A percentile compares a stretch with the other conserved stretches of the same genome.
These are phyloP conservation scores for Labeo rohita DNA, from an alignment of 2,113 vertebrate genomes.

Conservation along the genomic window DNA sequence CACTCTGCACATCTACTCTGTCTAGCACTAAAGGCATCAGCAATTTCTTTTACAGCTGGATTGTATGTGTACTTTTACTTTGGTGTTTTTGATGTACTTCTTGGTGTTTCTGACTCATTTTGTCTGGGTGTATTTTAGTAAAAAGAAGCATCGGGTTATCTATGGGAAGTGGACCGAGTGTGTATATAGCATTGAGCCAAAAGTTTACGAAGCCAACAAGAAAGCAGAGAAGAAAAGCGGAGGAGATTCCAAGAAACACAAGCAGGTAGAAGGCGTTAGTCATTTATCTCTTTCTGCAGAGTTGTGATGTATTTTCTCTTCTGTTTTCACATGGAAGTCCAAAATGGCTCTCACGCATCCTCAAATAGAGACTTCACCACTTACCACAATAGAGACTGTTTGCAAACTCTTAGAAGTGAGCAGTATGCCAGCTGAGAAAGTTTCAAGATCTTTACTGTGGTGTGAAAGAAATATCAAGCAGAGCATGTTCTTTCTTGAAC, in stretches of 20 bases:
- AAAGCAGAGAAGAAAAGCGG: slow-evolving; percentile 83
- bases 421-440: neutral
- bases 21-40: neutral
- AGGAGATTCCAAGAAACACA: slow-evolving; percentile 77
- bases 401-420: neutral
- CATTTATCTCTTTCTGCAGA: neutral
- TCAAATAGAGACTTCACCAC: neutral
- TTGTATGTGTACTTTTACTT: neutral
- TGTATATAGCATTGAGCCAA: slow-evolving; percentile 87
- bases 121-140: slow-evolving; percentile 73
- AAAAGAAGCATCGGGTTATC: slow-evolving; percentile 88
- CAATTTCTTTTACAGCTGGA: neutral
- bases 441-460: neutral
- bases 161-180: slow-evolving; percentile 99
- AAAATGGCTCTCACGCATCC: neutral
- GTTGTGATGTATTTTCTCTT: neutral
- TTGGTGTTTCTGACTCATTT: slow-evolving; percentile 7
- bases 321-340: neutral
- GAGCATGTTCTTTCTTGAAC: neutral
- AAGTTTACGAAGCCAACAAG: slow-evolving; percentile 79
- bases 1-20: neutral
- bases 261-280: slow-evolving; percentile 73
- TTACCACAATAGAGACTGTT: neutral
- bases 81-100: neutral
- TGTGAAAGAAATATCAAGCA: neutral